phyloP scores from a whole-genome alignment of 2,113 vertebrate species.

The Eretmochelys imbricata region DNA sequence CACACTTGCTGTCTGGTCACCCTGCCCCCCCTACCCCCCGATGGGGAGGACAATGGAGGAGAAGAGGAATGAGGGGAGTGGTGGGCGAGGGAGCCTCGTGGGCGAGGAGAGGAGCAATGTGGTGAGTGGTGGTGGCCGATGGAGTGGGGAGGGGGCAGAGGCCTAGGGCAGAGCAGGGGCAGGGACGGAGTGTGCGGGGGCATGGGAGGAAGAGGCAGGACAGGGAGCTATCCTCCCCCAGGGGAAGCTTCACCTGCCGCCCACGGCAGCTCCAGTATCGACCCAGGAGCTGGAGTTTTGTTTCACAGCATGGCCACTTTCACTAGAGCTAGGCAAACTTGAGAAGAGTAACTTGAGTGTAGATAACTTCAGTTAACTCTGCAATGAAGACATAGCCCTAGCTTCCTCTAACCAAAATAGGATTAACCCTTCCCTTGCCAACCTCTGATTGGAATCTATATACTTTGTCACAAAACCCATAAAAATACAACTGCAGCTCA shows the following conservation, averaged over 20 bases:
- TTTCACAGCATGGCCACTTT: neutral
- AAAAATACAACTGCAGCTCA: neutral
- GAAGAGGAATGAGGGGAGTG: too few species aligned
- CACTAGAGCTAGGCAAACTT: neutral
- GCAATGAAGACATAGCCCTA: fast-evolving
- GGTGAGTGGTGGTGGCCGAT: too few species aligned
- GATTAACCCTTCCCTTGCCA: slow-evolving; percentile 4
- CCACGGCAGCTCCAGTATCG: neutral
- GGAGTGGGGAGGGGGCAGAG: too few species aligned
- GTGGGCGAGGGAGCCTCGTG: too few species aligned
- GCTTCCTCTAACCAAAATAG: slow-evolving; percentile 22
- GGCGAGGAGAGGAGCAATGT: too few species aligned
- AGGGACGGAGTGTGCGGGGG: too few species aligned
- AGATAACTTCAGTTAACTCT: neutral
- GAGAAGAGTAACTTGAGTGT: neutral
- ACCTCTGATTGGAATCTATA: slow-evolving; percentile 48
- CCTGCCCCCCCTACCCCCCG: too few species aligned
- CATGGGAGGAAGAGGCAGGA: too few species aligned
- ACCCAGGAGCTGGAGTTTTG: neutral
- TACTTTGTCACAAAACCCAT: slow-evolving; percentile 42
- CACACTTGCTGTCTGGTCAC: too few species aligned
- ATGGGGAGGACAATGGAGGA: too few species aligned
- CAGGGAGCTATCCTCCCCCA: neutral
- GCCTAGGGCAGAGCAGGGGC: too few species aligned
- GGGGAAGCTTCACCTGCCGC: neutral